phyloP scores from a whole-genome alignment of 2,797 vertebrate species.

The Cyprinella venusta region DNA sequence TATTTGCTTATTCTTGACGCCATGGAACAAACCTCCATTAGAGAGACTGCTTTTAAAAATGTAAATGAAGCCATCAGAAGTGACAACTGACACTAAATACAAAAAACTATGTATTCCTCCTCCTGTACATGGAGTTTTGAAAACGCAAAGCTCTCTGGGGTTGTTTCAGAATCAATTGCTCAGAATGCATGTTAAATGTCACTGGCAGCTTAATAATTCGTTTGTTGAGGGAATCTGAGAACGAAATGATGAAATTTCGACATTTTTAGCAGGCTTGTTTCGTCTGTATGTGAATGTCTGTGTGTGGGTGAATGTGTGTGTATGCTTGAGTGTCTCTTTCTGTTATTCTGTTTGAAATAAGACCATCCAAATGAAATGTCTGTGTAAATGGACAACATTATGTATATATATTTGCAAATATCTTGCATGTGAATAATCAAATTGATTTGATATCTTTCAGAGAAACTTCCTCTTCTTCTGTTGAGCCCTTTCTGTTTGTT shows the following conservation, averaged over 20 bases:
- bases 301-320: slow-evolving; percentile 35
- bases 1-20: neutral
- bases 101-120: slow-evolving; percentile 16
- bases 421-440: slow-evolving; percentile 46
- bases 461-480: slow-evolving; percentile 18
- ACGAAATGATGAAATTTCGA: slow-evolving; percentile 20
- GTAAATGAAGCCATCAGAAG: neutral
- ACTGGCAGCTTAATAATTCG: slow-evolving; percentile 23
- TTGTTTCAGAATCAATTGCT: neutral
- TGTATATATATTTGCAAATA: slow-evolving; percentile 33
- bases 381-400: slow-evolving; percentile 38
- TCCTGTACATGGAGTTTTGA: neutral
- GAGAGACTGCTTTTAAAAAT: slow-evolving; percentile 1
- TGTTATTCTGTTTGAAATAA: slow-evolving; percentile 46
- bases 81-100: slow-evolving; percentile 27
- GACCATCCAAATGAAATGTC: slow-evolving; percentile 40
- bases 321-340: slow-evolving; percentile 14
- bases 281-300: neutral
- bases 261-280: slow-evolving; percentile 16
- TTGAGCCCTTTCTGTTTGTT: neutral
- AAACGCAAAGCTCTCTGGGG: slow-evolving; percentile 7
- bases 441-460: slow-evolving; percentile 33
- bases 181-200: slow-evolving; percentile 6
- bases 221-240: neutral
- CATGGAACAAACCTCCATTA: neutral